Conservation (phyloP, 1,140 invertebrate genomes). For the Whitmania pigra region DNA sequence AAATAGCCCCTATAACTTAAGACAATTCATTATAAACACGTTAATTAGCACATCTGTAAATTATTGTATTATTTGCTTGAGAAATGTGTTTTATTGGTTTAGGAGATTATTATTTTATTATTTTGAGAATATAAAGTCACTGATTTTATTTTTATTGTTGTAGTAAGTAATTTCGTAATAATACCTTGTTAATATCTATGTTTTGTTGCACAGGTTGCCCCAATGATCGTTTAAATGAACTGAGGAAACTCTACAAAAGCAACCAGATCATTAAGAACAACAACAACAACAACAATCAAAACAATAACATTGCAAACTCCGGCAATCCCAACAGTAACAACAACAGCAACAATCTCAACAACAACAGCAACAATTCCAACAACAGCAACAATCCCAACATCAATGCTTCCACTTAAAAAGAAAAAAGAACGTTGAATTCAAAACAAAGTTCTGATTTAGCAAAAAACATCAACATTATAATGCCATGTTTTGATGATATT, state of each 20-base stretch:
- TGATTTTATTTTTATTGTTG: neutral
- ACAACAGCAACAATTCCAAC: neutral
- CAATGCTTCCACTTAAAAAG: neutral
- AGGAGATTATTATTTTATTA: neutral
- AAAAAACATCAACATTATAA: no score
- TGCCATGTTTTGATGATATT: no score
- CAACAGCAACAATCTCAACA: neutral
- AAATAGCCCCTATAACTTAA: neutral
- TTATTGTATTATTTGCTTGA: neutral
- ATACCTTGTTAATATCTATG: no score
- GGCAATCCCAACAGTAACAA: neutral
- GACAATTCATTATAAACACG: no score
- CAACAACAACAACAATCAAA: constrained; percentile 3
- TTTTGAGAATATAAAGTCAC: neutral
- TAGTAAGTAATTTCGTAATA: neutral
- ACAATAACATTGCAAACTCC: neutral
- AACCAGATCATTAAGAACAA: neutral
- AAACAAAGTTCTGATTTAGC: no score
- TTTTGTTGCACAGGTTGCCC: neutral
- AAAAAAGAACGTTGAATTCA: neutral
- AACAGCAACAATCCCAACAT: neutral
- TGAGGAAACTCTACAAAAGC: neutral
- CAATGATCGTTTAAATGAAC: neutral
- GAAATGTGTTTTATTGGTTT: neutral
- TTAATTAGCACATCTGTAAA: no score